phyloP scores from a whole-genome alignment of 1,140 invertebrate genomes.

The Onthophagus taurus region DNA sequence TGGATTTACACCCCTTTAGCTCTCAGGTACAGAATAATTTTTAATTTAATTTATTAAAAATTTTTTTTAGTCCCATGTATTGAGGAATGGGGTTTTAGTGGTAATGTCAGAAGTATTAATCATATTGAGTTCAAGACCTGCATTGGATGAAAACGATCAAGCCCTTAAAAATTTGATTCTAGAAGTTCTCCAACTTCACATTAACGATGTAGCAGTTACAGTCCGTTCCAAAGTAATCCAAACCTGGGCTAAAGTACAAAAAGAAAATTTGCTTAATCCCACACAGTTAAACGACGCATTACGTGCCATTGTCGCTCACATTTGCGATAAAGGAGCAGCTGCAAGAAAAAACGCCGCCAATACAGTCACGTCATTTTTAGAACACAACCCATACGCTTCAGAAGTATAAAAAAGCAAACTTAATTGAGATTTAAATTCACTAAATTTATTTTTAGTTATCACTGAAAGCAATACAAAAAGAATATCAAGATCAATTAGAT shows the following conservation, averaged over 20 bases:
- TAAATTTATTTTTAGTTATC: slow-evolving; percentile 1
- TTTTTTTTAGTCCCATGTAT: slow-evolving; percentile 47
- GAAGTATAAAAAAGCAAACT: slow-evolving; percentile 16
- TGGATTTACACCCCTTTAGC: too few relatives aligned
- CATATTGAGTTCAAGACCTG: slow-evolving; percentile 46
- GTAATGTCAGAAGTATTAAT: slow-evolving; percentile 56
- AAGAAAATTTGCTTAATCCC: slow-evolving; percentile 52
- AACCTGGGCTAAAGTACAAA: slow-evolving; percentile 50
- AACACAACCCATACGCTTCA: slow-evolving; percentile 26
- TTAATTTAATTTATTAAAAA: too few relatives aligned
- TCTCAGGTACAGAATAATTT: too few relatives aligned
- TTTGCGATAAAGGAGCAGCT: slow-evolving; percentile 54
- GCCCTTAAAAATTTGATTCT: slow-evolving; percentile 47
- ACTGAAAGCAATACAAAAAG: slow-evolving; percentile 24
- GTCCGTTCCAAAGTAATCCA: slow-evolving; percentile 58
- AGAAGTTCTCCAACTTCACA: slow-evolving; percentile 53
- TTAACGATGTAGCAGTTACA: slow-evolving; percentile 58
- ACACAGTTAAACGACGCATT: slow-evolving; percentile 46
- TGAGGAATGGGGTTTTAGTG: slow-evolving; percentile 59
- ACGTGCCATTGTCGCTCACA: slow-evolving; percentile 43
- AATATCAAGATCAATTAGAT: slow-evolving; percentile 21
- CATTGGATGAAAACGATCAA: slow-evolving; percentile 45
- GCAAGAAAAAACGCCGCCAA: slow-evolving; percentile 53
- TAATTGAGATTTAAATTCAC: neutral
- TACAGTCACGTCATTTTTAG: slow-evolving; percentile 29